Conservation (phyloP, 1,140 invertebrate species). For the Ceratina japonica region DNA sequence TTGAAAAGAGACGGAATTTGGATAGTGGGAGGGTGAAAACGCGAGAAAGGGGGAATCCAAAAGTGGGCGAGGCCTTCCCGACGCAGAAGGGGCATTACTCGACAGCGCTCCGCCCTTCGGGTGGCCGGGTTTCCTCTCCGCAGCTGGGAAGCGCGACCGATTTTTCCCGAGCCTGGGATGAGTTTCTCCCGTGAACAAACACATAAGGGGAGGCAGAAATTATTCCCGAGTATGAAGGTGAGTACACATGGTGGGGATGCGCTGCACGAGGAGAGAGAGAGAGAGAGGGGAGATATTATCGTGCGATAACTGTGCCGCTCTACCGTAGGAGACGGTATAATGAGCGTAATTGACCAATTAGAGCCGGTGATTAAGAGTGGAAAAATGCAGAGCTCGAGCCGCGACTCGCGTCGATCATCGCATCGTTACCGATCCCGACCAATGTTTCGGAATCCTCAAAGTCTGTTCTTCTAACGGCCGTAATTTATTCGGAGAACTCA, state of each 20-base stretch:
- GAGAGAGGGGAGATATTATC: slow-evolving; percentile 75
- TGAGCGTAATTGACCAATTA: slow-evolving; percentile 81
- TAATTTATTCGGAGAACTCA: no score
- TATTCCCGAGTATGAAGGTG: slow-evolving; percentile 4
- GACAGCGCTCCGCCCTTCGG: slow-evolving; percentile 35
- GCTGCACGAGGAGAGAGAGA: not conserved
- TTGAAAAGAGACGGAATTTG: slow-evolving; percentile 28
- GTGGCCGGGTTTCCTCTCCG: slow-evolving; percentile 7
- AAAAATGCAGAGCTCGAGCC: slow-evolving; percentile 60
- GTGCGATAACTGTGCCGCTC: slow-evolving; percentile 68
- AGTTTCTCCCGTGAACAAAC: slow-evolving; percentile 65
- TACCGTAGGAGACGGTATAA: slow-evolving; percentile 76
- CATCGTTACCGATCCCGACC: no score
- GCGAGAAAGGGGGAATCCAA: slow-evolving; percentile 53
- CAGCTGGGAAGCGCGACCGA: slow-evolving; percentile 15
- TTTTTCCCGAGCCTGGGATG: slow-evolving; percentile 64
- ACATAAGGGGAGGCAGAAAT: slow-evolving; percentile 13
- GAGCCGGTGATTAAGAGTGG: slow-evolving; percentile 70
- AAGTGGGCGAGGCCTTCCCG: slow-evolving; percentile 55
- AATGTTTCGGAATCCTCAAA: not conserved
- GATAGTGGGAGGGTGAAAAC: slow-evolving; percentile 25
- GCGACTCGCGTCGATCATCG: slow-evolving; percentile 50
- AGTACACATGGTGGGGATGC: not conserved
- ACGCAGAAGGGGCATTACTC: slow-evolving; percentile 53
- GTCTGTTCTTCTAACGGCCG: no score